Base-by-base conservation (phyloP, 2,888 invertebrate genomes). In the Drosophila niveifrons region DNA sequence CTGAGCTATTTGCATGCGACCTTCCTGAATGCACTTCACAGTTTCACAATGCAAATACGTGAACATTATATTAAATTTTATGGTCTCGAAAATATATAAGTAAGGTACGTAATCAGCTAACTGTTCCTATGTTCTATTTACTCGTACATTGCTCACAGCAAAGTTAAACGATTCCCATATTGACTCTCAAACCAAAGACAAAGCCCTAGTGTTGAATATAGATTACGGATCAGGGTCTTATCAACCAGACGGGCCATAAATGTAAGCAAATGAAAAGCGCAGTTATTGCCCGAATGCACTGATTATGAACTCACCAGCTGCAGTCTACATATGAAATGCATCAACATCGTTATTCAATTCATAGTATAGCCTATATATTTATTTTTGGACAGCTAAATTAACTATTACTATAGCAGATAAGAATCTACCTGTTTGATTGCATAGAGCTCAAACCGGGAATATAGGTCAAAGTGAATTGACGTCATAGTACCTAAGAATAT, bases 31-130 rank as follows among this genome's bases (percentile, higher is more conserved):
- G 66, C 55, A 67, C 11, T 76, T 78, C 68, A 66, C 72, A 65
- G 83, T 74, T 77, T 10, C 9, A 46, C 82, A 81, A 44, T 29
- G 72, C 59, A 61, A 46, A 66, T 72, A 87, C 82, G 88, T 87
- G 88, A 81, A 62, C 62, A 70, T 65, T 58, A 43, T 17, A 28
- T 53, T 51, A 46, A 41, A 31, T 47, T 52, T 50, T 52, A 31
- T 50, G 10, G 23, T 13, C 34, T 2, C 23, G 36, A 36, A 36
- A 36, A 52, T 23, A 23, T 23, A 23, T 23, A 23, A 23, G 59
- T 18, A 55, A 58, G 9, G 29, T 67, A 58, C 61, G 64, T 18
- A 64, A 78, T 74, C 58, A 52, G 36, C 28, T 53, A 52, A 62
- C 36, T 50, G 39, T 59, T 58, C 23, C 18, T 56, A 48, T 44